phyloP scores from a whole-genome alignment of 2,888 invertebrate species.

The Heteromyza rotundicornis region DNA sequence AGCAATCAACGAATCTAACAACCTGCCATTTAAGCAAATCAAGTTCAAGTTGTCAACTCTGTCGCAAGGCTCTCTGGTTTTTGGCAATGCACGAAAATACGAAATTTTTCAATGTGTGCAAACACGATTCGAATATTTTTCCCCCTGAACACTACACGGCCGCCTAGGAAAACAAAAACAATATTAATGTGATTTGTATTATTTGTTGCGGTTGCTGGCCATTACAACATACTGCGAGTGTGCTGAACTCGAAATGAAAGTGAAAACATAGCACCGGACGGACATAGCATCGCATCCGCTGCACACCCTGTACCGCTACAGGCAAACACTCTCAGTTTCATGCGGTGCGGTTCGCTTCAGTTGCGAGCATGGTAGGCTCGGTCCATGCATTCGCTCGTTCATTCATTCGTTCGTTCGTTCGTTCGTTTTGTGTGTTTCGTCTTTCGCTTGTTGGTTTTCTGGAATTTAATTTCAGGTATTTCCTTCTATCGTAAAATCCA shows the following conservation, averaged over 20 bases:
- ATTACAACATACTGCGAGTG: constrained; percentile 24
- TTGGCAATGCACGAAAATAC: no score
- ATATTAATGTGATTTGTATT: neutral
- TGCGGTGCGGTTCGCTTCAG: neutral
- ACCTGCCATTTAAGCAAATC: constrained; percentile 27
- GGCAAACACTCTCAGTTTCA: constrained; percentile 49
- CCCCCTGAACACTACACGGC: constrained; percentile 21
- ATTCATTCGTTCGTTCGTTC: neutral
- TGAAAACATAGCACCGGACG: constrained; percentile 49
- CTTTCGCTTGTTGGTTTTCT: constrained; percentile 28
- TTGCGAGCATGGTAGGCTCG: neutral
- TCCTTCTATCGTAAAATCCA: constrained; percentile 46
- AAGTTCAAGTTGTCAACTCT: constrained; percentile 53
- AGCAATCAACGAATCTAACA: no score
- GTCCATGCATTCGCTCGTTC: neutral
- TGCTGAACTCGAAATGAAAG: constrained; percentile 57
- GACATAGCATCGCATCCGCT: constrained; percentile 25
- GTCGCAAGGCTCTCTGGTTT: neutral
- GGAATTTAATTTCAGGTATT: constrained; percentile 43
- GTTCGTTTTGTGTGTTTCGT: no score
- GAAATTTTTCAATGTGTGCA: no score
- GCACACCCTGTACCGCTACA: constrained; percentile 27
- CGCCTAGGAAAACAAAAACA: constrained; percentile 37
- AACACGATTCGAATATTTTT: no score
- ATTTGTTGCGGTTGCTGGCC: neutral